Evolutionary conservation across 2,888 invertebrate genomes (phyloP), one percentile per base, ranked within the genome.

Genomic region (Ormyrus pomaceus): DNA sequence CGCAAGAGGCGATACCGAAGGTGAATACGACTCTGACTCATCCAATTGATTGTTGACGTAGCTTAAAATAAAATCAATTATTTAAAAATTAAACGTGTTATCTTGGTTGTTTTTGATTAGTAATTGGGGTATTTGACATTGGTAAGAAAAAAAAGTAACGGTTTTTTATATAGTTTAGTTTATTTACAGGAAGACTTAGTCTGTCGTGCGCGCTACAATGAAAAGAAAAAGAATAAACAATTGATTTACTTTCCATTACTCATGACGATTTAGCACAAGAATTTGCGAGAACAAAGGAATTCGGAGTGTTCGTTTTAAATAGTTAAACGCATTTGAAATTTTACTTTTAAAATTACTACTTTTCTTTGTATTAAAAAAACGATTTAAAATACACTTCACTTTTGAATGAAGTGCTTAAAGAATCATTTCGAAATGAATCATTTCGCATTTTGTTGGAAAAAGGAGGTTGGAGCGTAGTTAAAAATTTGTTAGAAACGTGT

Each of bases 101-200:
- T 34, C 34, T 34, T 34, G 34, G 2, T 34, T 34, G 34, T 34
- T 34, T 34, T 34, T 34, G 34, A 34, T 34, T 34, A 34, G 34
- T 34, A 34, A 34, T 34, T 34, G 34, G 58, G 77, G 77, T 78
- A 59, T 65, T 78, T 78, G 66, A 77, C 56, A 71, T 72, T 71
- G 71, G 66, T 51, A 74, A 71, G 55, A 78, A 78, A 76, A 82
- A 76, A 80, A 80, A 79, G 56, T 62, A 68, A 72, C n/a, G 58
- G 72, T 48, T 76, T 65, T 80, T 65, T 72, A 73, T 75, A 79
- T 77, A 82, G 76, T 73, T 81, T 65, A 80, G 66, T 82, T 82
- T 82, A 82, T 82, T 82, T 82, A 82, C 82, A 82, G 82, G 82
- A 82, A 82, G 82, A 82, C 82, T 82, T 79, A 79, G 74, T 80